Conservation (phyloP, 2,888 invertebrate species). For the Eupeodes latifasciatus region DNA sequence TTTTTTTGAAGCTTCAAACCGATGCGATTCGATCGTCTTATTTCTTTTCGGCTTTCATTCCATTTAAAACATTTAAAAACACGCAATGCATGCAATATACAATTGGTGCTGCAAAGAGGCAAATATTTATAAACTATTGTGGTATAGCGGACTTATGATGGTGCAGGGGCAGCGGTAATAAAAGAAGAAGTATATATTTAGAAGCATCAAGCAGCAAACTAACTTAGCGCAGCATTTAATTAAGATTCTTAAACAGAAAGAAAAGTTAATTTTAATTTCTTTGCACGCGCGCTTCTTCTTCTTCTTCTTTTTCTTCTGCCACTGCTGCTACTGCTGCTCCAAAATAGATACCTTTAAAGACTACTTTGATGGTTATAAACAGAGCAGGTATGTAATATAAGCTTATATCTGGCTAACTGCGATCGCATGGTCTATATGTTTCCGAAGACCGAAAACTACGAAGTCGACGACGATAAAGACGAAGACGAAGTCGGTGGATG, state of each 20-base stretch:
- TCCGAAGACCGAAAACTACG: neutral
- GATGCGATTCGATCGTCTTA: conserved; percentile 16
- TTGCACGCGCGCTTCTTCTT: conserved; percentile 41
- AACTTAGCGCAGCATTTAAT: conserved; percentile 57
- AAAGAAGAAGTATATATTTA: neutral
- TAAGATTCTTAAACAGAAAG: conserved; percentile 72
- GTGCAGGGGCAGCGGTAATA: neutral
- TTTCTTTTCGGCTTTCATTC: conserved; percentile 64
- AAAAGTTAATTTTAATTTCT: conserved; percentile 74
- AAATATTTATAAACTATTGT: neutral
- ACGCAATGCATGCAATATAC: conserved; percentile 61
- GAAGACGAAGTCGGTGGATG: neutral
- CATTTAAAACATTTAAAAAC: conserved; percentile 54
- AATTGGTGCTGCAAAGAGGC: conserved; percentile 25
- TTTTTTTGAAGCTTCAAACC: conserved; percentile 49
- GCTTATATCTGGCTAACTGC: conserved; percentile 30
- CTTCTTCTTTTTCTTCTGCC: neutral
- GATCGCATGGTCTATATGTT: conserved; percentile 62
- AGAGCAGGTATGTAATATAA: conserved; percentile 24
- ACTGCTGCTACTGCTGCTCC: neutral
- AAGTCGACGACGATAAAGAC: too few relatives aligned
- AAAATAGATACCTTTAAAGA: conserved; percentile 9
- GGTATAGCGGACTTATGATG: too few relatives aligned
- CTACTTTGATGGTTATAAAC: conserved; percentile 20
- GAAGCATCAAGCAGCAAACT: neutral